These are phyloP conservation scores for Oegoconia quadripuncta DNA, from an alignment of 2,888 invertebrate genomes.

Conservation along the genomic window DNA sequence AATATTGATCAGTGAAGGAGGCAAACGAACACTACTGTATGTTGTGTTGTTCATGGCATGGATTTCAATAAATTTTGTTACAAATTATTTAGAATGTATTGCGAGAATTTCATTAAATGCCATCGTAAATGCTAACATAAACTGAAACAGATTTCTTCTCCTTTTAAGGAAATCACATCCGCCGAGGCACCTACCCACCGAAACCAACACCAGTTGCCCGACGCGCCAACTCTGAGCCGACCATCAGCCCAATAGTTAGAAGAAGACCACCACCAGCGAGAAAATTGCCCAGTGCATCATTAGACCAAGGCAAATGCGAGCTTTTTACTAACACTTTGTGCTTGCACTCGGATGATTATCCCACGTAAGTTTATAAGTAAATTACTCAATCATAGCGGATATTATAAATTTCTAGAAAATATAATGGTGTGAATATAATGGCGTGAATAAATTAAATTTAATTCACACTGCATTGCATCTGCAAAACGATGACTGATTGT, in stretches of 20 bases:
- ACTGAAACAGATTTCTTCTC: neutral
- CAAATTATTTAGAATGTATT: too few relatives aligned
- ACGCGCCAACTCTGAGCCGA: constrained; percentile 52
- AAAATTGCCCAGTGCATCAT: constrained; percentile 39
- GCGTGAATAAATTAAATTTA: too few relatives aligned
- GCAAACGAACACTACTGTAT: too few relatives aligned
- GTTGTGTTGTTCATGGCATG: too few relatives aligned
- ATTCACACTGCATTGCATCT: too few relatives aligned
- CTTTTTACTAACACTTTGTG: constrained; percentile 86
- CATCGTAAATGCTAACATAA: neutral
- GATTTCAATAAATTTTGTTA: too few relatives aligned
- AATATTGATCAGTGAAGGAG: too few relatives aligned
- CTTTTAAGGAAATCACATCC: constrained; percentile 48
- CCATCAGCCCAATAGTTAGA: constrained; percentile 29
- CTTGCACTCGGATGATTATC: constrained; percentile 86
- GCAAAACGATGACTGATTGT: too few relatives aligned
- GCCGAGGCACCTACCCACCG: constrained; percentile 55
- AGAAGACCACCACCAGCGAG: constrained; percentile 48
- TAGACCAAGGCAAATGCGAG: constrained; percentile 76
- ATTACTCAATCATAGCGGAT: too few relatives aligned
- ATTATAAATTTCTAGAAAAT: too few relatives aligned
- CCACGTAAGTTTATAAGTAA: constrained; percentile 89
- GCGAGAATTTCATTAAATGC: too few relatives aligned
- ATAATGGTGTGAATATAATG: too few relatives aligned
- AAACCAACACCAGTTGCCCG: constrained; percentile 41